Percentiles rank a stretch among this genome's conserved stretches.
Conservation (phyloP, 2,113 vertebrate genomes). For the Petrocephalus zakoni region DNA sequence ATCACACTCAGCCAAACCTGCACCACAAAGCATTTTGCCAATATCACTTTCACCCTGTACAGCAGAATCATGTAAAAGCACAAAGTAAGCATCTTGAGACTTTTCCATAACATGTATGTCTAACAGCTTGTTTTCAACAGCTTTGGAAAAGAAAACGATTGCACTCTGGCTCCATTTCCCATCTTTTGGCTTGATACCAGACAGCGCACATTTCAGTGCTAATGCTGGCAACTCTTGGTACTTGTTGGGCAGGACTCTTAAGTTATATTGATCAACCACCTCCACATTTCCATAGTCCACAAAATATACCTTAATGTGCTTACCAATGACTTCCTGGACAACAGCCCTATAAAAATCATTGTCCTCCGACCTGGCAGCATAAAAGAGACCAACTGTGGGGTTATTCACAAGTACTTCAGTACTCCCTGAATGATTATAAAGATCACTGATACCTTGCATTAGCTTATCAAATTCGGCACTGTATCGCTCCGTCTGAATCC, state of each 20-base stretch:
- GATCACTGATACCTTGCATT: conserved; percentile 57
- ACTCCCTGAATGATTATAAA: conserved; percentile 60
- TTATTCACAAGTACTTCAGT: conserved; percentile 46
- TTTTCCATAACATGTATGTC: conserved; percentile 58
- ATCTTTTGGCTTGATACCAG: conserved; percentile 57
- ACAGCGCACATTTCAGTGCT: conserved; percentile 73
- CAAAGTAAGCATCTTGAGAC: conserved; percentile 52
- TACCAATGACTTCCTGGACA: conserved; percentile 54
- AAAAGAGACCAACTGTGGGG: conserved; percentile 64
- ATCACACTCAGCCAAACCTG: conserved; percentile 58
- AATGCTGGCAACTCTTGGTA: conserved; percentile 67
- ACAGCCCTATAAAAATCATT: conserved; percentile 69
- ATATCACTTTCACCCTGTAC: conserved; percentile 65
- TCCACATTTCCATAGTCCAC: conserved; percentile 74
- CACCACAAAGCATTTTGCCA: conserved; percentile 60
- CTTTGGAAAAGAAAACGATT: conserved; percentile 67
- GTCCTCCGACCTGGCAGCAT: conserved; percentile 71
- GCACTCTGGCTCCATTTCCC: conserved; percentile 67
- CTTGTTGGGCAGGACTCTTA: conserved; percentile 64
- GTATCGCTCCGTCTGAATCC: conserved; percentile 69
- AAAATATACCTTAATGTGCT: conserved; percentile 64
- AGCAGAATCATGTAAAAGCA: conserved; percentile 67
- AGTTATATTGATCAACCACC: conserved; percentile 48
- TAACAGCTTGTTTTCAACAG: conserved; percentile 68
- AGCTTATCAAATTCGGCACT: conserved; percentile 61